These are phyloP conservation scores for Dendropsophus ebraccatus DNA, from an alignment of 2,113 vertebrate species.

Conservation along the genomic window DNA sequence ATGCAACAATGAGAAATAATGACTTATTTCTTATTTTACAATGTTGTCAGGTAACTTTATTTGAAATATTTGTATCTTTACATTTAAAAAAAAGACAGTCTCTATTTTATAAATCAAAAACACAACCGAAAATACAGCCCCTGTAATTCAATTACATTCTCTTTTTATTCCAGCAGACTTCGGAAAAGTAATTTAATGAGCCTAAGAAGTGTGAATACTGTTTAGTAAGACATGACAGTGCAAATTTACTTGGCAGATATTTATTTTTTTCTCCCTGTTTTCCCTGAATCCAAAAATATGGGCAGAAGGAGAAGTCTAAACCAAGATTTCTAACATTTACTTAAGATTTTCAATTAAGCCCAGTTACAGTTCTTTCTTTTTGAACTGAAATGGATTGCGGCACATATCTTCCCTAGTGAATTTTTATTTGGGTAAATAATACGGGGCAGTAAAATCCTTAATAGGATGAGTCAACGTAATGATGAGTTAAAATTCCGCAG, in stretches of 20 bases:
- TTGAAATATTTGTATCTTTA: background rate
- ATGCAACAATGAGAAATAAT: background rate
- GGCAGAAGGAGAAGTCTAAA: slow-evolving; percentile 19
- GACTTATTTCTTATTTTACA: background rate
- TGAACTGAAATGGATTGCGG: slow-evolving; percentile 48
- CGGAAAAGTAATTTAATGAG: slow-evolving; percentile 39
- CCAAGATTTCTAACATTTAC: slow-evolving; percentile 52
- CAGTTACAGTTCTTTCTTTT: slow-evolving; percentile 17
- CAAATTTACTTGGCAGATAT: slow-evolving; percentile 8
- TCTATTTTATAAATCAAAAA: background rate
- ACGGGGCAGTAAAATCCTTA: slow-evolving; percentile 62
- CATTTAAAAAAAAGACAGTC: background rate
- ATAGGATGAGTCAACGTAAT: slow-evolving; percentile 59
- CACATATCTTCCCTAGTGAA: slow-evolving; percentile 55
- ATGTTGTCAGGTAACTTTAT: background rate
- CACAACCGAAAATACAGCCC: background rate
- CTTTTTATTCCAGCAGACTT: background rate
- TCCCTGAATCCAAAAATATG: slow-evolving; percentile 18
- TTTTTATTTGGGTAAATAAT: slow-evolving; percentile 66
- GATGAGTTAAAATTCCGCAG: slow-evolving; percentile 59
- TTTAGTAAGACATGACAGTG: slow-evolving; percentile 32
- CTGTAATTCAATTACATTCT: slow-evolving; percentile 27
- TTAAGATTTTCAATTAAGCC: slow-evolving; percentile 50
- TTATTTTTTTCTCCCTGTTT: slow-evolving; percentile 46
- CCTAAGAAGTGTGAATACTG: slow-evolving; percentile 28